Conservation (phyloP, 2,113 vertebrate species). For the Tragelaphus buxtoni region DNA sequence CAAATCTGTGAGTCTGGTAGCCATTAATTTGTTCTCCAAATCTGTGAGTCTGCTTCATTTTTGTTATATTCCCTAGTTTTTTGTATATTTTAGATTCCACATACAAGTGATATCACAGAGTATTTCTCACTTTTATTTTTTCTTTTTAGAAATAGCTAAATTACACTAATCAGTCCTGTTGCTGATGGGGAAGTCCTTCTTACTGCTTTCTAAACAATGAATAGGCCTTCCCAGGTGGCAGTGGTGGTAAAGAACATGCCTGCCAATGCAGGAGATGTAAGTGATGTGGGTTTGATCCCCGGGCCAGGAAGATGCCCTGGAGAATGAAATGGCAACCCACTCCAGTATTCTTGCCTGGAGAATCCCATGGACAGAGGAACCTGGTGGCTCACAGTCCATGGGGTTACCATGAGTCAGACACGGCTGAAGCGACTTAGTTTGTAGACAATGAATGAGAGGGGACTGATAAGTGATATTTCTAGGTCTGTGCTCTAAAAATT, state of each 20-base stretch:
- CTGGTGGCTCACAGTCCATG: neutral
- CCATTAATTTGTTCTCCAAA: neutral
- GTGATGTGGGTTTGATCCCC: neutral
- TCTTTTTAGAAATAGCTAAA: neutral
- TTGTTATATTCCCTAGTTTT: neutral
- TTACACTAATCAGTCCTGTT: neutral
- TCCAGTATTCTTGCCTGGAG: neutral
- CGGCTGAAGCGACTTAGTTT: neutral
- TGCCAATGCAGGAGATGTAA: neutral
- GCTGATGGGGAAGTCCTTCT: rapidly evolving
- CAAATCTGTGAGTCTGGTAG: neutral
- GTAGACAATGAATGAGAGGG: neutral
- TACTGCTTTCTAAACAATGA: neutral
- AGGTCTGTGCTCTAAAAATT: neutral
- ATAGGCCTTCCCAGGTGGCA: neutral
- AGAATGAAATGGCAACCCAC: neutral
- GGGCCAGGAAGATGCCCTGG: neutral
- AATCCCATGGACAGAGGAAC: neutral
- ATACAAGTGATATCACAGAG: neutral
- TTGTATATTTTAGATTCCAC: neutral
- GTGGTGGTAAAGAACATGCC: neutral
- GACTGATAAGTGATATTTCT: neutral
- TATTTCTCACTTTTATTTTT: neutral
- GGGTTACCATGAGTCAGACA: neutral
- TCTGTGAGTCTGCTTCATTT: neutral